Percentiles rank a stretch among this genome's conserved stretches.
Evolutionary conservation across 2,797 vertebrate genomes (phyloP).

Genomic region (Anniella stebbinsi): DNA sequence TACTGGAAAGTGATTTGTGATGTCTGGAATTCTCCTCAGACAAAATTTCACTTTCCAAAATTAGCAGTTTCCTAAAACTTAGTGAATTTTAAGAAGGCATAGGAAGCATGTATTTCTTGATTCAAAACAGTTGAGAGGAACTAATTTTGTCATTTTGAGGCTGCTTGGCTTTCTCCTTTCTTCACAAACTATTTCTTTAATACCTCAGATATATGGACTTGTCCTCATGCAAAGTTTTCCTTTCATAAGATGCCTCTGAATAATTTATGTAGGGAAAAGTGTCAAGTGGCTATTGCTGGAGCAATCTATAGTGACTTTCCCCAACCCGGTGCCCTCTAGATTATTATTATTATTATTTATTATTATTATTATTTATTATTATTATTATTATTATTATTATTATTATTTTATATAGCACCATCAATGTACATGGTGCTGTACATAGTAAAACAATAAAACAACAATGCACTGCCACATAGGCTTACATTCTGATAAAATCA

Average conservation of each 20-base stretch:
- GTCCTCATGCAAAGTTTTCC: not conserved
- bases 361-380: too few species aligned
- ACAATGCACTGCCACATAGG: too few species aligned
- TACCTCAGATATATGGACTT: not conserved
- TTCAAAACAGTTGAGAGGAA: not conserved
- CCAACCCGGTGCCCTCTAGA: too few species aligned
- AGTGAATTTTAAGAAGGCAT: not conserved
- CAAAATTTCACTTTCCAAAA: not conserved
- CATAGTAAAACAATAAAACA: too few species aligned
- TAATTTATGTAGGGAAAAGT: not conserved
- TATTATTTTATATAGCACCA: too few species aligned
- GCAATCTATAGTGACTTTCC: not conserved
- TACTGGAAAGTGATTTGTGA: not conserved
- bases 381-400: too few species aligned
- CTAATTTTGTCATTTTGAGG: not conserved
- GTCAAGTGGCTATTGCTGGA: not conserved
- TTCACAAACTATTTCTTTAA: not conserved
- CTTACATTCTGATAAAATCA: too few species aligned
- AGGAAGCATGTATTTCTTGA: not conserved
- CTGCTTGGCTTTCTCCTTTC: not conserved
- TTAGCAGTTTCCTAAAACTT: not conserved
- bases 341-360: too few species aligned
- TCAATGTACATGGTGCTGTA: too few species aligned
- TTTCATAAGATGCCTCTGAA: not conserved
- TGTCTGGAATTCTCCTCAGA: not conserved